A percentile compares a stretch with the other conserved stretches of the same genome.
Evolutionary conservation across 2,113 vertebrate species (phyloP).

Genomic region (Serilophus lunatus): DNA sequence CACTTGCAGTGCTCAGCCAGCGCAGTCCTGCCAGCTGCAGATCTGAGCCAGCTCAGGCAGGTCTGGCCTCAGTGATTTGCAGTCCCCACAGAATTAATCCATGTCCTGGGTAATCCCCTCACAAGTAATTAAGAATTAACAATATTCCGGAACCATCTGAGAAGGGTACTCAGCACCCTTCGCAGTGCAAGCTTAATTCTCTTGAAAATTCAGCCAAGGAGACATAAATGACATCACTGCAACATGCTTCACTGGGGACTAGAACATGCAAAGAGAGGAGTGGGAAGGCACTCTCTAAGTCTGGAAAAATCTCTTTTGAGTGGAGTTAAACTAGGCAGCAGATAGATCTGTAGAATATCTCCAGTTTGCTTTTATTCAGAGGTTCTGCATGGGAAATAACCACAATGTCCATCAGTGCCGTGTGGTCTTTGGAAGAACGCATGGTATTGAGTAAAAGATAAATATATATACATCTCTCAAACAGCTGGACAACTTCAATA

Average conservation of each 20-base stretch:
- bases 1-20: not conserved
- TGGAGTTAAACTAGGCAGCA: not conserved
- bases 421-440: not conserved
- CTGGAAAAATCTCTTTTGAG: not conserved
- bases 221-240: not conserved
- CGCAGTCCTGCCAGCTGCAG: not conserved
- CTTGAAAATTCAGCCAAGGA: not conserved
- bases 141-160: not conserved
- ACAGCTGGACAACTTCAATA: not conserved
- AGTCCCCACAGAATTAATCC: not conserved
- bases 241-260: not conserved
- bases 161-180: not conserved
- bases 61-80: not conserved
- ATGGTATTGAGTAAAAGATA: not conserved
- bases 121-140: not conserved
- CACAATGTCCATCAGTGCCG: rapidly evolving
- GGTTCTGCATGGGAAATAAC: not conserved
- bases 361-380: not conserved
- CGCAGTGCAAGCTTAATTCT: not conserved
- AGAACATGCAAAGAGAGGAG: not conserved
- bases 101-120: not conserved
- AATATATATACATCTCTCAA: not conserved
- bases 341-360: not conserved
- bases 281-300: not conserved
- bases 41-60: not conserved